phyloP scores from a whole-genome alignment of 2,797 vertebrate species.

The Octomys mimax region DNA sequence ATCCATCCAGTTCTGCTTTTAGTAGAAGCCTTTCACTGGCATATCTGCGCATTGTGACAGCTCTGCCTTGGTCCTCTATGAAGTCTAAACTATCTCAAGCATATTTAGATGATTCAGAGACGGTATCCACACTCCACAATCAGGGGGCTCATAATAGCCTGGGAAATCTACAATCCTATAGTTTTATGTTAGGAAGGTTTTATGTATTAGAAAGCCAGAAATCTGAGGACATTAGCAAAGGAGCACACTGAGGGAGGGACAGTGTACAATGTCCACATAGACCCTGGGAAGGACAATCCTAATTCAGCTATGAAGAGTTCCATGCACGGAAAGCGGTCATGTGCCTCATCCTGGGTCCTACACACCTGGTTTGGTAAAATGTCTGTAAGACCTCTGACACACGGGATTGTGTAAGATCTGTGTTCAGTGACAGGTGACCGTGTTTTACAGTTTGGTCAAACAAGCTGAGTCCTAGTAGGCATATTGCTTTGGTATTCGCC shows the following conservation, averaged over 20 bases:
- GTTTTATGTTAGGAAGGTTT: not conserved
- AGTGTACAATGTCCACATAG: not conserved
- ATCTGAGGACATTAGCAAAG: not conserved
- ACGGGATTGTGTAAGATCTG: not conserved
- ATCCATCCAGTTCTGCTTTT: not conserved
- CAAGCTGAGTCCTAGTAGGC: not conserved
- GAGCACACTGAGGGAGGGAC: not conserved
- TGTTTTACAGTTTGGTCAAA: not conserved
- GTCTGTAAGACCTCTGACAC: not conserved
- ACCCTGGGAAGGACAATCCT: not conserved
- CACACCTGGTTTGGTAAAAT: not conserved
- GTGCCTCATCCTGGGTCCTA: fast-evolving
- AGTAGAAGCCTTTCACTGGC: not conserved
- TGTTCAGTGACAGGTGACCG: too few species aligned
- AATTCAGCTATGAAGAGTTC: not conserved
- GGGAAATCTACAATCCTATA: not conserved
- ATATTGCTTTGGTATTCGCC: not conserved
- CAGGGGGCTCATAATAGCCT: not conserved
- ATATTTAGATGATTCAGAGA: not conserved
- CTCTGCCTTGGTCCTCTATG: not conserved
- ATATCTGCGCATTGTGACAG: not conserved
- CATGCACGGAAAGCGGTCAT: fast-evolving
- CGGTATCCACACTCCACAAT: not conserved
- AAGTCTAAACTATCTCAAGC: not conserved
- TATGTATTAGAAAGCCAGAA: not conserved